These are phyloP conservation scores for Cotesia typhae DNA, from an alignment of 1,140 invertebrate genomes.

Conservation along the genomic window DNA sequence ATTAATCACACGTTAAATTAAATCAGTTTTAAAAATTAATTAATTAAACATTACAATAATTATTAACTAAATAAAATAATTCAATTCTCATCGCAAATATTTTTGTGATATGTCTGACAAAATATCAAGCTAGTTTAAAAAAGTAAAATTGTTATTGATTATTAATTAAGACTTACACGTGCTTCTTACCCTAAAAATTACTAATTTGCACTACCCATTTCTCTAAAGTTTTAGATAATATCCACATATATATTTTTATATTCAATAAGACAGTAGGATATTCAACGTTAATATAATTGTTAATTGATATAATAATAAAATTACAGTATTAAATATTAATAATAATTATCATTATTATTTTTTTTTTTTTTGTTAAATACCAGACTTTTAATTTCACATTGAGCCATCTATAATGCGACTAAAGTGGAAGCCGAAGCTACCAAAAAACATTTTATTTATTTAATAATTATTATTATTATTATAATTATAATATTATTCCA, in stretches of 20 bases:
- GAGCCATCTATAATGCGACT: constrained; percentile 52
- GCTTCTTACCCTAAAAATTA: constrained; percentile 2
- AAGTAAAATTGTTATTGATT: neutral
- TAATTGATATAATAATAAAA: constrained; percentile 21
- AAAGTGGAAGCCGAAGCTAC: constrained; percentile 41
- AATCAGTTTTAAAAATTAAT: no score
- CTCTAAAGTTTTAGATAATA: neutral
- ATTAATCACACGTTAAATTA: no score
- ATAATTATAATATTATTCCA: constrained; percentile 7
- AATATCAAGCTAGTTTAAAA: neutral
- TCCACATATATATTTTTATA: constrained; percentile 9
- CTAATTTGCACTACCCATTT: constrained; percentile 2
- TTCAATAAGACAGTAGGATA: neutral
- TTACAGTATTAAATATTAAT: constrained; percentile 36
- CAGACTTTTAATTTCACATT: constrained; percentile 57
- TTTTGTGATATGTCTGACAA: neutral
- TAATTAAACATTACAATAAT: no score
- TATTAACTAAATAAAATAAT: neutral
- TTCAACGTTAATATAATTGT: no score
- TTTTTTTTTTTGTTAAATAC: constrained; percentile 44
- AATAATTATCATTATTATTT: neutral
- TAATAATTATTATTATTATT: constrained; percentile 23
- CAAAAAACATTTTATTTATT: constrained; percentile 25
- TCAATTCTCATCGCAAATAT: constrained; percentile 2
- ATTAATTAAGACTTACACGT: constrained; percentile 4